Base-by-base conservation (phyloP, 2,888 invertebrate species). In the Pemphredon lugubris region DNA sequence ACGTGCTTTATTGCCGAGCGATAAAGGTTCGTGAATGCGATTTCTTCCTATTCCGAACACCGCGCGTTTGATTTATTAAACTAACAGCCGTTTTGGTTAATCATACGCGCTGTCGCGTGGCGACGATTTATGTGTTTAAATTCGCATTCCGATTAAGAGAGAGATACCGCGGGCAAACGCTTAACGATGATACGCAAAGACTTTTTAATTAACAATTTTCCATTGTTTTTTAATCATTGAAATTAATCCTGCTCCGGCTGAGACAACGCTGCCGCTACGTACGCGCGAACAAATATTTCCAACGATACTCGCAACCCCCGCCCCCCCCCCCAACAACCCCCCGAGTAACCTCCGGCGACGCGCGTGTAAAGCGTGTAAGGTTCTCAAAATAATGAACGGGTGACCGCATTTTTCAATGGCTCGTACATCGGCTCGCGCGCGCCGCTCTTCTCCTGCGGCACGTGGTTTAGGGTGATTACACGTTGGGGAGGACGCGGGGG, bases 401-500 rank as follows among this genome's bases (percentile, higher is more conserved):
- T 73, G 78, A 81, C 77, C 82, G 79, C 74, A 70, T 82, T 87
- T 85, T 83, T 83, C 77, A 83, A 75, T 77, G 76, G 77, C 64
- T 79, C 75, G 63, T 71, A 55, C 51, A 54, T 72, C 75, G 73
- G 58, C 67, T 77, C 73, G 73, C 71, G 69, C 37, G n/a, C 47
- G 59, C 53, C 21, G 26, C 26, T n/a, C n/a, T n/a, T 44, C 16
- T 37, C 65, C 55, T 69, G 69, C 63, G 80, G 81, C 84, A 85
- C 85, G 84, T 82, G 85, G 83, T 84, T 84, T 78, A 84, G 84
- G 84, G 84, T 84, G 87, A 87, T 88, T 85, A 86, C 83, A 81
- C 73, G 75, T 67, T n/a, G 71, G 78, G 73, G 26, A 26, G 26
- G 26, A n/a, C n/a, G n/a, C n/a, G n/a, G 26, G 26, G 26, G 26